phyloP scores from a whole-genome alignment of 2,113 vertebrate genomes.

The Strix uralensis region DNA sequence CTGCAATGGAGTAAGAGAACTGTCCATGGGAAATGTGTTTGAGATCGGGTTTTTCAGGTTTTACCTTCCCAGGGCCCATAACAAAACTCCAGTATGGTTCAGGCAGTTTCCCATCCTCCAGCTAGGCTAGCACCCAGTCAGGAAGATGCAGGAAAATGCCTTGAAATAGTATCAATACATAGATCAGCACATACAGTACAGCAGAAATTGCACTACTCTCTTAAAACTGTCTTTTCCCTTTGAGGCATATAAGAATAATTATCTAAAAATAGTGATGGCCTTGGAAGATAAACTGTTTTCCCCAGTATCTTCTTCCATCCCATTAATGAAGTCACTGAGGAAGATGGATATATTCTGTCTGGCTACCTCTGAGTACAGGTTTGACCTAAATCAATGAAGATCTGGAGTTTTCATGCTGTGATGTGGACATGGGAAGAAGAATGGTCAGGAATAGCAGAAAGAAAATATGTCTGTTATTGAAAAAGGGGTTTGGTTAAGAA shows the following conservation, averaged over 20 bases:
- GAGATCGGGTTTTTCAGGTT: rapidly evolving
- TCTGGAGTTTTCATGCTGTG: background rate
- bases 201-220: background rate
- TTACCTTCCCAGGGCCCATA: background rate
- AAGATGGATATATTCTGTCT: background rate
- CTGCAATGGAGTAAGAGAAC: background rate
- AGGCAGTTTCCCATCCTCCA: background rate
- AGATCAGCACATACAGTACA: background rate
- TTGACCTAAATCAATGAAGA: background rate
- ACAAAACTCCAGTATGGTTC: background rate
- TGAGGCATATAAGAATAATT: background rate
- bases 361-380: background rate
- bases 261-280: background rate
- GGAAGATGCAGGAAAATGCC: background rate
- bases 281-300: background rate
- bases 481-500: background rate
- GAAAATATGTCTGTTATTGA: background rate
- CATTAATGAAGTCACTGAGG: background rate
- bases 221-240: background rate
- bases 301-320: background rate
- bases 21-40: background rate
- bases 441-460: background rate
- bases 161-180: background rate
- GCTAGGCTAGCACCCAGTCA: background rate
- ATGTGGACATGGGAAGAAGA: background rate